Base-by-base conservation (phyloP, 2,113 vertebrate genomes). In the Xenopus laevis region DNA sequence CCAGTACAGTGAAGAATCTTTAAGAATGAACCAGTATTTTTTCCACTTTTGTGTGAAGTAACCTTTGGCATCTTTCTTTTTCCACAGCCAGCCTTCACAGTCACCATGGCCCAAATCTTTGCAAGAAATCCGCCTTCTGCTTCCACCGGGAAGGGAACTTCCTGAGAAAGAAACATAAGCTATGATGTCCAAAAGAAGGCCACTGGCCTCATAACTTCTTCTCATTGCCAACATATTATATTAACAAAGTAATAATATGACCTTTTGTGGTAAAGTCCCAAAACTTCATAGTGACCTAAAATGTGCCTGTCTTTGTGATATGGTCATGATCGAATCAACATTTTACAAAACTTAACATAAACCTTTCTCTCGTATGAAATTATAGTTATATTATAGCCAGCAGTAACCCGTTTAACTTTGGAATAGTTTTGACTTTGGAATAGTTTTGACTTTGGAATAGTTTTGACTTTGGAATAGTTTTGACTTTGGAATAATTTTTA, bases 11-110 rank as follows among this genome's bases (percentile, higher is more conserved):
- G 92, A 93, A 0, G 94, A 94, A 74, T 96, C 92, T 81, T 96
- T 96, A 80, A 97, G 88, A 76, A 95, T 92, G 70, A 97, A 96
- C 94, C 95, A 97, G 84, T 94, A 94, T 77, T 93, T 95, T 79
- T 94, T 95, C 95, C 94, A 97, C 78, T 94, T 95, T 84, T 95
- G 93, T 40, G 92, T 94, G 82, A 95, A 95, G 84, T 95, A 93
- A 33, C 93, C 92, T 89, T 93, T 95, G 76, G 93, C 92, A 13
- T 95, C 90, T 74, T 93, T 95, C 71, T 97, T 96, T 83, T 95
- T 95, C 94, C 94, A 96, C 44, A 95, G 81, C 94, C 94, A 96
- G 70, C 94, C 94, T 59, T 97, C 91, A n/a, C 93, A 95, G 75
- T 94, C 94, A 0, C 95, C 93, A 0, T 96, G 94, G 0, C 94